A percentile compares a stretch with the other conserved stretches of the same genome.
These are phyloP conservation scores for Cheumatopsyche charites DNA, from an alignment of 1,140 invertebrate species.

Conservation along the genomic window DNA sequence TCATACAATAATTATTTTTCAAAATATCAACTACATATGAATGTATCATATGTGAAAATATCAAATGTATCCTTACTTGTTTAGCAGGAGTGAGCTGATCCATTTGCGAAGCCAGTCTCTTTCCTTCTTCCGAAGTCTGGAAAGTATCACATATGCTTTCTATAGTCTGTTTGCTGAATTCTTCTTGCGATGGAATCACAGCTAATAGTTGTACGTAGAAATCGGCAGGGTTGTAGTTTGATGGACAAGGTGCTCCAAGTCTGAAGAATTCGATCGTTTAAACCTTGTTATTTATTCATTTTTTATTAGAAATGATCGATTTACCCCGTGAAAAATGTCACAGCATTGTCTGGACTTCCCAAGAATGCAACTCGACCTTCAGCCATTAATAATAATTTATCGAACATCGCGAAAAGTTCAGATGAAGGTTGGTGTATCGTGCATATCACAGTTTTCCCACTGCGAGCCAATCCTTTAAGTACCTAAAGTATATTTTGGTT, in stretches of 20 bases:
- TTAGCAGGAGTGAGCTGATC: conserved; percentile 54
- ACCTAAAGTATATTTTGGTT: conserved; percentile 54
- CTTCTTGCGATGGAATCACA: conserved; percentile 81
- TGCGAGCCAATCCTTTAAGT: conserved; percentile 76
- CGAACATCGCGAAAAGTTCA: conserved; percentile 91
- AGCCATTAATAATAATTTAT: conserved; percentile 88
- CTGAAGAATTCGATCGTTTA: conserved; percentile 54
- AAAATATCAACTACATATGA: too few relatives aligned
- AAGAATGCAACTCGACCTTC: conserved; percentile 92
- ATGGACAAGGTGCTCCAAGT: conserved; percentile 76
- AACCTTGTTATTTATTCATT: neutral
- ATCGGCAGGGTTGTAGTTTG: conserved; percentile 95
- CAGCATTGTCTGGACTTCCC: conserved; percentile 79
- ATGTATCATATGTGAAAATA: too few relatives aligned
- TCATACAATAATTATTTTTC: too few relatives aligned
- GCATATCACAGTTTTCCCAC: conserved; percentile 90
- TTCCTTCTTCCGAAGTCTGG: conserved; percentile 65
- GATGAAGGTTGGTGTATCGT: conserved; percentile 97
- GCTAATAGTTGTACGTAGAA: conserved; percentile 92
- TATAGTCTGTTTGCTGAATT: conserved; percentile 74
- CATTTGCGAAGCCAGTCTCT: conserved; percentile 63
- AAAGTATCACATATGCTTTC: conserved; percentile 81
- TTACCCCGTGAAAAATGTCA: conserved; percentile 83
- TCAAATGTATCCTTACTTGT: too few relatives aligned
- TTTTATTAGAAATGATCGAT: conserved; percentile 44